These are phyloP conservation scores for Haplochromis burtoni DNA, from an alignment of 2,113 vertebrate species.

Conservation along the genomic window DNA sequence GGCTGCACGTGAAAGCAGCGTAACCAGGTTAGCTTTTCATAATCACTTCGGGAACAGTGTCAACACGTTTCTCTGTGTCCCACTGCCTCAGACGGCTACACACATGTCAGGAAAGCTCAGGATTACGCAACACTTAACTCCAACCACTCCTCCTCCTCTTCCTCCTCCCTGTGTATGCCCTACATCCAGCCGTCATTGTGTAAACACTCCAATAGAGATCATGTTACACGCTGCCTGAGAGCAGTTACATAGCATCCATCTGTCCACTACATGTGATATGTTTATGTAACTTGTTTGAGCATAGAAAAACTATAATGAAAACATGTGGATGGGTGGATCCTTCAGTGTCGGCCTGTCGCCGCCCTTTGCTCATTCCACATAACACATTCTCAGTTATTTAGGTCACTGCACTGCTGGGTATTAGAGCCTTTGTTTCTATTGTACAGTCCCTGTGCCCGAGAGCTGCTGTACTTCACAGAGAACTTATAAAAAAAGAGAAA, in stretches of 20 bases:
- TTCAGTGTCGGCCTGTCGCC: background rate
- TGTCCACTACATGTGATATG: slow-evolving; percentile 41
- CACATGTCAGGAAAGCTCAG: slow-evolving; percentile 34
- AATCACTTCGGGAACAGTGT: slow-evolving; percentile 10
- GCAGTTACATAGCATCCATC: slow-evolving; percentile 25
- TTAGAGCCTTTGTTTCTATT: background rate
- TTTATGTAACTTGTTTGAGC: slow-evolving; percentile 42
- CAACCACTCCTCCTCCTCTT: background rate
- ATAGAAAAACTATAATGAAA: background rate
- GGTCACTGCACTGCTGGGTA: slow-evolving; percentile 21
- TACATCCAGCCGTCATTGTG: slow-evolving; percentile 27
- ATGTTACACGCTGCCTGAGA: background rate
- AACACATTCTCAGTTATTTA: slow-evolving; percentile 6
- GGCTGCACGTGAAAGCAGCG: background rate
- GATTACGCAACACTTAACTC: slow-evolving; percentile 35
- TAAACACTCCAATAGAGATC: slow-evolving; percentile 27
- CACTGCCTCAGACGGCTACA: slow-evolving; percentile 19
- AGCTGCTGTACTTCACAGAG: background rate
- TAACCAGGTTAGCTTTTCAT: slow-evolving; percentile 31
- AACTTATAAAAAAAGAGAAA: background rate
- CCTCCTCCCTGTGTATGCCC: slow-evolving; percentile 6
- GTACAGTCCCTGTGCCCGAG: background rate
- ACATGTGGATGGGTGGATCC: slow-evolving; percentile 41
- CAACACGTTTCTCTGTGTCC: slow-evolving; percentile 23
- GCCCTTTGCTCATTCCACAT: background rate